Conservation (phyloP, 2,797 vertebrate genomes). For the Myotis findleyi region DNA sequence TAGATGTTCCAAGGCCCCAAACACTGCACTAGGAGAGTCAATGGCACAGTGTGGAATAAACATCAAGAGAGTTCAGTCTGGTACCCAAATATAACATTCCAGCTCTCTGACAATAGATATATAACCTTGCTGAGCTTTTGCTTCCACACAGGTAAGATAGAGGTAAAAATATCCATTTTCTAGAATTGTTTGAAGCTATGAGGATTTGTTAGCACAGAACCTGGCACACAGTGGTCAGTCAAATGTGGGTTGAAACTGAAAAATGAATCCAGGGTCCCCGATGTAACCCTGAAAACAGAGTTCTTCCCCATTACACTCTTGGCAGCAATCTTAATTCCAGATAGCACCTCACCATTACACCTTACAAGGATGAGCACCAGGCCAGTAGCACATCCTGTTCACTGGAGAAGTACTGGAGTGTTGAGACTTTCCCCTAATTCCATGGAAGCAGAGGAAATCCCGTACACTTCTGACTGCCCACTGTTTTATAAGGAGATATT, state of each 20-base stretch:
- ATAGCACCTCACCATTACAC: not conserved
- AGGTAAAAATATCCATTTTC: slow-evolving; percentile 20
- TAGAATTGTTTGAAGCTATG: not conserved
- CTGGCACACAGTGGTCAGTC: not conserved
- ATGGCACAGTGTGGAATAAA: not conserved
- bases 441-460: not conserved
- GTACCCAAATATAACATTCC: not conserved
- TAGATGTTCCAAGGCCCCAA: not conserved
- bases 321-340: not conserved
- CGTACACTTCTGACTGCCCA: not conserved
- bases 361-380: not conserved
- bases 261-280: not conserved
- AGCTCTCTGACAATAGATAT: not conserved
- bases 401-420: not conserved
- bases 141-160: not conserved
- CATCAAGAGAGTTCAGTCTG: not conserved
- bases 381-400: not conserved
- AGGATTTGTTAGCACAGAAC: slow-evolving; percentile 1
- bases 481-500: not conserved
- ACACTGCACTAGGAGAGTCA: not conserved
- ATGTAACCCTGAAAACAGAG: not conserved
- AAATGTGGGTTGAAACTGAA: slow-evolving; percentile 2
- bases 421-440: not conserved
- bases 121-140: not conserved
- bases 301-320: slow-evolving; percentile 5